A percentile compares a stretch with the other conserved stretches of the same genome.
These are phyloP conservation scores for Stenotaenia linearis DNA, from an alignment of 2,888 invertebrate genomes.

Conservation along the genomic window DNA sequence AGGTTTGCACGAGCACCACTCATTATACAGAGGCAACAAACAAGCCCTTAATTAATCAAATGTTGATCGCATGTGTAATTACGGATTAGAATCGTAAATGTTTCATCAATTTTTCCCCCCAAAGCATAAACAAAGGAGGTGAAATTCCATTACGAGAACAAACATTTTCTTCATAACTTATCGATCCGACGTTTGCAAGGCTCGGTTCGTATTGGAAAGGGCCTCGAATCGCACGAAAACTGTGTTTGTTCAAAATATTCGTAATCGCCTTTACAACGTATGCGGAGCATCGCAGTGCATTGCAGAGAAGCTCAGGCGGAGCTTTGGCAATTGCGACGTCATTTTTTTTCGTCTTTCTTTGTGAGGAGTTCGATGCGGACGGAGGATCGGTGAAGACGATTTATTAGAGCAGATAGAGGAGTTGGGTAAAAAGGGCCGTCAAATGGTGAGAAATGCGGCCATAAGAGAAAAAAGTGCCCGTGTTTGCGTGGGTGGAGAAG, in stretches of 20 bases:
- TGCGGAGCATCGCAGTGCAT: neutral
- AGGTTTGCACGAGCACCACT: neutral
- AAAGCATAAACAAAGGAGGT: neutral
- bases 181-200: neutral
- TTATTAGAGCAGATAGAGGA: neutral
- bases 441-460: neutral
- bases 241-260: neutral
- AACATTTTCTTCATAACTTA: constrained; percentile 6
- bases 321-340: neutral
- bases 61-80: neutral
- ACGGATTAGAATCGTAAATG: neutral
- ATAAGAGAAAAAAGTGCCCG: neutral
- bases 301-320: neutral
- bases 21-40: neutral
- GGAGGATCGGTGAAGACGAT: neutral
- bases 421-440: neutral
- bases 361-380: neutral
- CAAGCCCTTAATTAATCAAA: neutral
- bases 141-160: neutral
- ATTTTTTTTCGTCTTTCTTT: neutral
- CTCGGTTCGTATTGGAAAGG: neutral
- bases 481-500: neutral
- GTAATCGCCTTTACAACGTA: neutral
- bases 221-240: neutral
- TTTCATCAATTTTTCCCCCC: too few species aligned